A percentile compares a stretch with the other conserved stretches of the same genome.
Conservation (phyloP, 2,888 invertebrate genomes). For the Heliconius sara region DNA sequence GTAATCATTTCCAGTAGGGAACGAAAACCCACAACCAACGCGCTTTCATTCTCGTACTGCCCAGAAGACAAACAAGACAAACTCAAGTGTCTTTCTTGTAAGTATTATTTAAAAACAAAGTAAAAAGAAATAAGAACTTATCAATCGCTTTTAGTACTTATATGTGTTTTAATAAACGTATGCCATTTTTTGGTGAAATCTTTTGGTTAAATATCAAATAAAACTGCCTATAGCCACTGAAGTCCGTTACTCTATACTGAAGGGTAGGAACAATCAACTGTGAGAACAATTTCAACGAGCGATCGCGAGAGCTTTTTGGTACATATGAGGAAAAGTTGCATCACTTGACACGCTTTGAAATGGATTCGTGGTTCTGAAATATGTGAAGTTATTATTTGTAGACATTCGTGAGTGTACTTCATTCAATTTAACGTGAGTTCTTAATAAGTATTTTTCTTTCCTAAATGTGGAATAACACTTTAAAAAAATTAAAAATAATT, state of each 20-base stretch:
- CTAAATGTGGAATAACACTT: no score
- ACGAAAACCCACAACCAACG: background rate
- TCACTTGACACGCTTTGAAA: slow-evolving; percentile 15
- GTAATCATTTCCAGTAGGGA: background rate
- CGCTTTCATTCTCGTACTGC: no score
- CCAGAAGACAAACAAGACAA: no score
- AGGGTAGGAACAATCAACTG: slow-evolving; percentile 16
- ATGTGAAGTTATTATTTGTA: no score
- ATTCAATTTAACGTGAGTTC: no score
- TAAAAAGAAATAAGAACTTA: no score
- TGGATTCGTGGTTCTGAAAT: background rate
- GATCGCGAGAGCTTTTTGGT: slow-evolving; percentile 18
- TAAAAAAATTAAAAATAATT: no score
- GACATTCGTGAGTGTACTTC: no score
- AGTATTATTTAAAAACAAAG: no score
- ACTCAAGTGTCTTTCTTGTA: no score
- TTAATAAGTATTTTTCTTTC: no score
- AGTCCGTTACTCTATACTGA: slow-evolving; percentile 12
- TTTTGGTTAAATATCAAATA: background rate
- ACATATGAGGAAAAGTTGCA: slow-evolving; percentile 18
- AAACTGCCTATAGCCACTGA: background rate
- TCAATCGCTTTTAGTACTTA: no score
- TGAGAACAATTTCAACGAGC: slow-evolving; percentile 19
- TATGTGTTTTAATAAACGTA: background rate
- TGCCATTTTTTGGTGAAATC: background rate